These are phyloP conservation scores for Mandrillus leucophaeus DNA, from an alignment of 2,113 vertebrate species.

Conservation along the genomic window DNA sequence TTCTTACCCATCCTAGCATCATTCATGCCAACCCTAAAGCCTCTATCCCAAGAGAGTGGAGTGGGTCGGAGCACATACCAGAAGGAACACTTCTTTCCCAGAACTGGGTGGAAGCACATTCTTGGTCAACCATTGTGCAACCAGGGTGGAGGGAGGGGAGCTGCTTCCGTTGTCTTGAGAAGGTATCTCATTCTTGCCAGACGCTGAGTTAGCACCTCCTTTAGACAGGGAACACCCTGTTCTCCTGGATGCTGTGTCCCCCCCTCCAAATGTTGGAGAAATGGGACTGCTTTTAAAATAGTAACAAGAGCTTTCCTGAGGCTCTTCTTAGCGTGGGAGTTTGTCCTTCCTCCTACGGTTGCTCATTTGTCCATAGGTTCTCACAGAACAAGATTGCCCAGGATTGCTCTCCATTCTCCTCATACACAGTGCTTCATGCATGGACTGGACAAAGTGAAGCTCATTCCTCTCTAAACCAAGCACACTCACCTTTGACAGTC, in stretches of 20 bases:
- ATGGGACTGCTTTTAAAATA: background rate
- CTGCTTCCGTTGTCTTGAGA: constrained; percentile 53
- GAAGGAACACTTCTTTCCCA: constrained; percentile 61
- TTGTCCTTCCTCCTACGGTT: background rate
- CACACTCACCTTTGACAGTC: background rate
- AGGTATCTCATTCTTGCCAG: constrained; percentile 42
- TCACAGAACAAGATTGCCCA: background rate
- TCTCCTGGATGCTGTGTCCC: background rate
- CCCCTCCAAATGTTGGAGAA: background rate
- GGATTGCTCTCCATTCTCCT: background rate
- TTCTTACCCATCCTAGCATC: background rate
- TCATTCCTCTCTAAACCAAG: background rate
- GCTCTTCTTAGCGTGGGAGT: background rate
- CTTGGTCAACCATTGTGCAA: constrained; percentile 70
- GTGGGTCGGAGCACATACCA: background rate
- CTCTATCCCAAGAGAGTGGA: background rate
- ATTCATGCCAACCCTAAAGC: background rate
- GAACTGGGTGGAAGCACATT: constrained; percentile 72
- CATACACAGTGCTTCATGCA: background rate
- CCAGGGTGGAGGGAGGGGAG: constrained; percentile 48
- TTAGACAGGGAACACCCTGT: background rate
- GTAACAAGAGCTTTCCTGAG: background rate
- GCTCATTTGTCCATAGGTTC: background rate
- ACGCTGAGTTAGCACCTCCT: constrained; percentile 62
- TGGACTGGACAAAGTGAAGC: background rate